These are phyloP conservation scores for Allobates femoralis DNA, from an alignment of 2,797 vertebrate species.

Conservation along the genomic window DNA sequence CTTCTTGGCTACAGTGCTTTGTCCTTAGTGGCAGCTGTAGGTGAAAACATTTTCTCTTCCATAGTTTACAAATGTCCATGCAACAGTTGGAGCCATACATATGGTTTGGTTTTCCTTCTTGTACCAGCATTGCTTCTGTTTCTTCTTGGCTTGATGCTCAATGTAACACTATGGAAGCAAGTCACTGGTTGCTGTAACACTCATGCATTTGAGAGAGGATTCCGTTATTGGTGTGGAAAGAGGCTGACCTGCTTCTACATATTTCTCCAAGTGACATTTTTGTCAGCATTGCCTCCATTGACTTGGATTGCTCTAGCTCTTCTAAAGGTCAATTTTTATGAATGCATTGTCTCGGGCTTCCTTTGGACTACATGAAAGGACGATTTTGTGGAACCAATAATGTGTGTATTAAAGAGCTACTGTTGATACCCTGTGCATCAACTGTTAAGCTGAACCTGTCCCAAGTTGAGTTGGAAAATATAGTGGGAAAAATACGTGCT, in stretches of 20 bases:
- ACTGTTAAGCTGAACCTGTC: fast-evolving
- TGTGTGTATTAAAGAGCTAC: conserved; percentile 60
- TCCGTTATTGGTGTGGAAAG: not conserved
- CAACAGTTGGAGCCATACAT: conserved; percentile 73
- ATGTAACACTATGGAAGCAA: conserved; percentile 70
- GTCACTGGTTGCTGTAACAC: conserved; percentile 56
- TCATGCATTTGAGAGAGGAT: not conserved
- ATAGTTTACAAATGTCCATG: conserved; percentile 82
- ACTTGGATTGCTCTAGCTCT: conserved; percentile 81
- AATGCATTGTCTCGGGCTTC: conserved; percentile 74
- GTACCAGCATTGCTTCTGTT: conserved; percentile 79
- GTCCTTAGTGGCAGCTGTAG: conserved; percentile 73
- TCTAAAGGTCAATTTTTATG: conserved; percentile 76
- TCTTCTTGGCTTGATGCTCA: conserved; percentile 75
- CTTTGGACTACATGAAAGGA: not conserved
- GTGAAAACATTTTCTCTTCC: conserved; percentile 77
- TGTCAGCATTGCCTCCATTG: conserved; percentile 73
- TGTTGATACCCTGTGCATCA: conserved; percentile 71
- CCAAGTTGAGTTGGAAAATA: fast-evolving
- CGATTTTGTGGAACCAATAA: conserved; percentile 58
- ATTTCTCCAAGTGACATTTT: conserved; percentile 60
- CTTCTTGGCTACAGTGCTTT: conserved; percentile 69
- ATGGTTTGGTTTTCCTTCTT: conserved; percentile 79
- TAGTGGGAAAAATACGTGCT: conserved; percentile 68
- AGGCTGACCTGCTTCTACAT: conserved; percentile 64